Percentiles rank a stretch among this genome's conserved stretches.
Evolutionary conservation across 2,113 vertebrate genomes (phyloP).

Genomic region (Corydoras sp.): DNA sequence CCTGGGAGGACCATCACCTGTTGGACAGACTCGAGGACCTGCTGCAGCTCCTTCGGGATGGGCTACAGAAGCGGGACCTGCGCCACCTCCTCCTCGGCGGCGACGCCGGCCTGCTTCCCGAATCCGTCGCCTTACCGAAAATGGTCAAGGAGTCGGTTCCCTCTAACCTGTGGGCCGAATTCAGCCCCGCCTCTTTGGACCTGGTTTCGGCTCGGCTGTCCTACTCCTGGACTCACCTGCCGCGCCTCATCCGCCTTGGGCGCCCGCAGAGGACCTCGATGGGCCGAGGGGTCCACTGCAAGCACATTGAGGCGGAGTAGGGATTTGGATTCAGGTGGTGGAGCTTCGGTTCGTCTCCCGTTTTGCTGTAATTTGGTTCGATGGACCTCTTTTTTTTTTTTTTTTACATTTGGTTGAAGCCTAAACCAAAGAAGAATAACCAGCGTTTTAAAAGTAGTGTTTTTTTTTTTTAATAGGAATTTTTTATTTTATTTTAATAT

Average conservation of each 20-base stretch:
- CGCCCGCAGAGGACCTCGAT: slow-evolving; percentile 38
- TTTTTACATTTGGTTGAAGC: too few relatives aligned
- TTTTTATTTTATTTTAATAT: too few relatives aligned
- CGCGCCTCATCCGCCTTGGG: slow-evolving; percentile 66
- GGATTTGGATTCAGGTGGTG: background rate
- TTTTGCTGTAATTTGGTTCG: background rate
- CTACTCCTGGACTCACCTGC: slow-evolving; percentile 72
- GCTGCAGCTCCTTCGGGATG: slow-evolving; percentile 66
- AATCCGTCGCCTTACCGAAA: slow-evolving; percentile 68
- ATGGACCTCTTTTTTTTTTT: background rate
- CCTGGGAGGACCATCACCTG: slow-evolving; percentile 71
- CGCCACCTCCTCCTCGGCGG: slow-evolving; percentile 72
- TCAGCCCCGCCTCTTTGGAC: slow-evolving; percentile 61
- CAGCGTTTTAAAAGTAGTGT: too few relatives aligned
- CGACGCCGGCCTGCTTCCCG: slow-evolving; percentile 46
- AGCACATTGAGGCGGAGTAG: slow-evolving; percentile 41
- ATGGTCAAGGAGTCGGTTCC: slow-evolving; percentile 64
- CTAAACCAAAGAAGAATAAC: too few relatives aligned
- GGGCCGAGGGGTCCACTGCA: slow-evolving; percentile 41
- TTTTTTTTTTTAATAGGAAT: too few relatives aligned
- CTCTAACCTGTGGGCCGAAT: slow-evolving; percentile 68
- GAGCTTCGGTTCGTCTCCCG: too few relatives aligned
- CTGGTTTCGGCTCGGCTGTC: slow-evolving; percentile 61
- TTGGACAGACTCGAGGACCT: slow-evolving; percentile 70
- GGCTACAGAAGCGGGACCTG: slow-evolving; percentile 63